Percentiles rank a stretch among this genome's conserved stretches.
Conservation (phyloP, 2,888 invertebrate species). For the Drosophila cyrtoloma region DNA sequence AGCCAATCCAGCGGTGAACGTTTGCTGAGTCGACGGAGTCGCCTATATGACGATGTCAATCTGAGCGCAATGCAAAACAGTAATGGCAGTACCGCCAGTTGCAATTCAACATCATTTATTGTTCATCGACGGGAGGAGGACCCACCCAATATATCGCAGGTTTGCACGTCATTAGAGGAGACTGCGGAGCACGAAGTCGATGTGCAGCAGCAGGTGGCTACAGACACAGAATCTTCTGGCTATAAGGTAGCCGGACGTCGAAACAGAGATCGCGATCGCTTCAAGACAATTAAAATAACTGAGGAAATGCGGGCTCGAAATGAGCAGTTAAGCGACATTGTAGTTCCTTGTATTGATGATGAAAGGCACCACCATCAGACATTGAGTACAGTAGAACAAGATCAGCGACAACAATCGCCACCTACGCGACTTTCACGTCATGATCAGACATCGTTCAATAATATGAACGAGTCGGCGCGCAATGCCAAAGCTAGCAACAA, state of each 20-base stretch:
- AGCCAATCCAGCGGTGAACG: conserved; percentile 75
- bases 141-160: conserved; percentile 32
- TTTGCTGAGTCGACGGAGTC: conserved; percentile 83
- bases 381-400: background rate
- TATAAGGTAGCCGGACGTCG: conserved; percentile 77
- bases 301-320: conserved; percentile 68
- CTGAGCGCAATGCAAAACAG: conserved; percentile 69
- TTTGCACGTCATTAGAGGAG: conserved; percentile 34
- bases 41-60: conserved; percentile 84
- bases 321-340: conserved; percentile 74
- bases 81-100: conserved; percentile 48
- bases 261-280: conserved; percentile 84
- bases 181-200: conserved; percentile 34
- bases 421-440: conserved; percentile 75
- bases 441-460: conserved; percentile 64
- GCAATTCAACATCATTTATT: conserved; percentile 78
- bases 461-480: conserved; percentile 51
- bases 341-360: conserved; percentile 85
- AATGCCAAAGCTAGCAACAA: conserved; percentile 56
- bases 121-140: conserved; percentile 61
- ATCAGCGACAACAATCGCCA: conserved; percentile 31
- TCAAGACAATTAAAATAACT: conserved; percentile 85
- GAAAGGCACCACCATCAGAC: conserved; percentile 39
- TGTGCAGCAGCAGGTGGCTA: conserved; percentile 12
- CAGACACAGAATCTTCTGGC: conserved; percentile 60